Evolutionary conservation across 2,797 vertebrate species (phyloP).

Genomic region (Anniella stebbinsi): DNA sequence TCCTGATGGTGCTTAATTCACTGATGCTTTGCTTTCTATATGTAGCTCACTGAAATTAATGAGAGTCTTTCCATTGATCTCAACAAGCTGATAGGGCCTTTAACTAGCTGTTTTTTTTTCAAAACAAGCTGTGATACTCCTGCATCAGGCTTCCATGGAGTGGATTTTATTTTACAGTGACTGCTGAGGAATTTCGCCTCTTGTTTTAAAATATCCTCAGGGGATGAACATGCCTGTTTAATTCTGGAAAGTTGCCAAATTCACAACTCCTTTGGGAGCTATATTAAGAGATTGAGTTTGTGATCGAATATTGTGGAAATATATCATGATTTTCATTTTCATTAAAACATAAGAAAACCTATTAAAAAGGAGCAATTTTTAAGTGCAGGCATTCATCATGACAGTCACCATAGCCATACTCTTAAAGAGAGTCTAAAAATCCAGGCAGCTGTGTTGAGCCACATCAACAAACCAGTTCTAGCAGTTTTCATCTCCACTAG

Average conservation of each 20-base stretch:
- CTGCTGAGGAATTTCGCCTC: neutral
- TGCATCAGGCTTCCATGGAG: neutral
- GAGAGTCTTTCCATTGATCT: neutral
- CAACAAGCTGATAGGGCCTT: neutral
- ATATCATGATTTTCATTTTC: neutral
- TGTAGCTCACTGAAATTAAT: neutral
- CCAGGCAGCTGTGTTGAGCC: no score
- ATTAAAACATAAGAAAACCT: neutral
- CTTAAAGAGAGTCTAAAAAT: no score
- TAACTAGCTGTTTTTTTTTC: neutral
- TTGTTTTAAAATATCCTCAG: conserved; percentile 1
- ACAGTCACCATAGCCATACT: no score
- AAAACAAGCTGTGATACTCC: neutral
- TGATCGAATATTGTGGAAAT: conserved; percentile 1
- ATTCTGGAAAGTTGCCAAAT: conserved; percentile 15
- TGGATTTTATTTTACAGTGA: neutral
- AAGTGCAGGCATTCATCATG: no score
- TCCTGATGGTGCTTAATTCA: neutral
- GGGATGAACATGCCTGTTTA: neutral
- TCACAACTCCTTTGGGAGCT: neutral
- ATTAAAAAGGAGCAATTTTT: neutral
- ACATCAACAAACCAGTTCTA: no score
- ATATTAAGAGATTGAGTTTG: neutral
- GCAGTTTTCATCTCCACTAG: no score
- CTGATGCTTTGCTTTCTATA: neutral